phyloP scores from a whole-genome alignment of 2,113 vertebrate species.

The Hippocampus comes region DNA sequence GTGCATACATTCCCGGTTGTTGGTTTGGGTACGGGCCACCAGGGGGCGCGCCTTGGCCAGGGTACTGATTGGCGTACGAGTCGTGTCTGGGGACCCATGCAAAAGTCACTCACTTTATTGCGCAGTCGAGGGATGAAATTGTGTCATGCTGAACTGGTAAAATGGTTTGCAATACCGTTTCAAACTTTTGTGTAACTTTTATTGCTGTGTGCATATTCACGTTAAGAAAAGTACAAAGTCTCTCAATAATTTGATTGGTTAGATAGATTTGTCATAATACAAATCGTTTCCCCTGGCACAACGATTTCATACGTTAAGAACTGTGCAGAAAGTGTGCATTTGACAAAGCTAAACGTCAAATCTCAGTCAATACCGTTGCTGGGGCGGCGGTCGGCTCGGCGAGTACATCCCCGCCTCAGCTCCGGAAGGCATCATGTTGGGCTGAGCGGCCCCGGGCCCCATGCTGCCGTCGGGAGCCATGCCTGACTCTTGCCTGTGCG shows the following conservation, averaged over 20 bases:
- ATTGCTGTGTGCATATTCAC: not conserved
- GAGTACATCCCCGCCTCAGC: slow-evolving; percentile 98
- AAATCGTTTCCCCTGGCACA: too few species aligned
- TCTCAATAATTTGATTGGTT: not conserved
- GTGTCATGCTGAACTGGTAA: not conserved
- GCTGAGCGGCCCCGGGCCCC: slow-evolving; percentile 81
- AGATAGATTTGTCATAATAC: too few species aligned
- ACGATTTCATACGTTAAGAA: too few species aligned
- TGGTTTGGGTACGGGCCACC: slow-evolving; percentile 91
- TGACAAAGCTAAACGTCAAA: not conserved
- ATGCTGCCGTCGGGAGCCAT: slow-evolving; percentile 86
- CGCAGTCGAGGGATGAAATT: slow-evolving; percentile 1
- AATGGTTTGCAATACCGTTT: not conserved
- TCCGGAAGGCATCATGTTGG: slow-evolving; percentile 91
- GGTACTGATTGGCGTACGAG: slow-evolving; percentile 94
- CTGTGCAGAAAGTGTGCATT: too few species aligned
- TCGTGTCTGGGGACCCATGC: slow-evolving; percentile 81
- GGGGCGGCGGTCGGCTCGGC: slow-evolving; percentile 89
- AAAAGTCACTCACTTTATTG: slow-evolving; percentile 25
- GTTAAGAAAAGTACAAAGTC: not conserved
- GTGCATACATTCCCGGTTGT: slow-evolving; percentile 92
- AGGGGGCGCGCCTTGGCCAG: slow-evolving; percentile 91
- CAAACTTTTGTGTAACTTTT: too few species aligned
- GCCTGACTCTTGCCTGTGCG: slow-evolving; percentile 84
- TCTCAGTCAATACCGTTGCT: slow-evolving; percentile 74